Percentiles rank a stretch among this genome's conserved stretches.
Evolutionary conservation across 1,140 invertebrate species (phyloP).

Genomic region (Apis laboriosa): DNA sequence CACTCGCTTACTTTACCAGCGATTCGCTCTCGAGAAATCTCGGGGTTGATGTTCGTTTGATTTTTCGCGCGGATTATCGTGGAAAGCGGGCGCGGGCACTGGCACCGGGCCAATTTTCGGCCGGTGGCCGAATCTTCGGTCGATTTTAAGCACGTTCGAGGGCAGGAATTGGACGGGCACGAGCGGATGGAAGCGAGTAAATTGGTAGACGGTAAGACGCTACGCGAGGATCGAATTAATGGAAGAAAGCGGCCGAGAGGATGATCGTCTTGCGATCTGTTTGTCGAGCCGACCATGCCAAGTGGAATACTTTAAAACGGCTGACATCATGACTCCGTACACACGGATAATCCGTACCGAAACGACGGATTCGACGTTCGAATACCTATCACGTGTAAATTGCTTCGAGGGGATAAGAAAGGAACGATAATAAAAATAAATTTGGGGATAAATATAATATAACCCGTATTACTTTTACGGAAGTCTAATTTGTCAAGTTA

Average conservation of each 20-base stretch:
- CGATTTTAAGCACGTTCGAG: background rate
- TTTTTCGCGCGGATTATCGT: conserved; percentile 10
- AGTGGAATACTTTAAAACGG: background rate
- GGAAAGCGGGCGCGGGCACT: background rate
- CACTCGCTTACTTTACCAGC: background rate
- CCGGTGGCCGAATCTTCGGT: background rate
- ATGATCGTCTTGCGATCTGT: background rate
- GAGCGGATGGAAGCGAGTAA: background rate
- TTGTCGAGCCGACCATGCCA: background rate
- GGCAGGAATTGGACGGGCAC: background rate
- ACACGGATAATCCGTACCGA: background rate
- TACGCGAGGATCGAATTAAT: conserved; percentile 8
- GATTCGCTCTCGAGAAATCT: background rate
- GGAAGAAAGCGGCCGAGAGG: background rate
- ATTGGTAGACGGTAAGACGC: conserved; percentile 1
- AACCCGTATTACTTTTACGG: background rate
- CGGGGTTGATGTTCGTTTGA: background rate
- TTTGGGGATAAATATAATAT: too few relatives aligned
- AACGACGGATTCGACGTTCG: background rate
- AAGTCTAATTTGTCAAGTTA: background rate
- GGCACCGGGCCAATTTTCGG: conserved; percentile 27
- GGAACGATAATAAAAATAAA: too few relatives aligned
- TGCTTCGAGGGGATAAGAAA: too few relatives aligned
- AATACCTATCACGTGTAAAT: too few relatives aligned
- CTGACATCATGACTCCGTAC: background rate